Evolutionary conservation across 2,113 vertebrate species (phyloP).

Genomic region (Centrocercus urophasianus): DNA sequence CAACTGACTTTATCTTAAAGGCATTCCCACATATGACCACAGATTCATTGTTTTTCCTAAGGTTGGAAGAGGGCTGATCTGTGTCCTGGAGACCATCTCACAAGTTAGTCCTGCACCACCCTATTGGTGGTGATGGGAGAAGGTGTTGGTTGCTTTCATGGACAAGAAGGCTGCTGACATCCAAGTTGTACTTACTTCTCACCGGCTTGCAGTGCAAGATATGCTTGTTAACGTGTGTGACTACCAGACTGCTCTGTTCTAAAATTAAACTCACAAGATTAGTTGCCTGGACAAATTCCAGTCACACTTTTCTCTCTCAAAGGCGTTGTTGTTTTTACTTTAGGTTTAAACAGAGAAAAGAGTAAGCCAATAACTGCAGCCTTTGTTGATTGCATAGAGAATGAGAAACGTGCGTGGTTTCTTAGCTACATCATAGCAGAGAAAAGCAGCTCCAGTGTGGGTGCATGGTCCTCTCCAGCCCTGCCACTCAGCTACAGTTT

Average conservation of each 20-base stretch:
- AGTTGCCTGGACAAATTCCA: neutral
- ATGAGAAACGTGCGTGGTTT: constrained; percentile 30
- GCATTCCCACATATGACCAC: neutral
- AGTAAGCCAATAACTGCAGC: neutral
- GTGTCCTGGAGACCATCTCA: neutral
- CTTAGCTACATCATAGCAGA: neutral
- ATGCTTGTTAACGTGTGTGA: neutral
- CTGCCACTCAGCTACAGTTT: constrained; percentile 46
- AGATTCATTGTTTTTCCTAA: neutral
- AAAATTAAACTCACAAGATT: neutral
- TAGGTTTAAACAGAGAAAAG: constrained; percentile 23
- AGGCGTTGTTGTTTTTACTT: constrained; percentile 9
- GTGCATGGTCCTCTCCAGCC: neutral
- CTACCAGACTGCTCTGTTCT: neutral
- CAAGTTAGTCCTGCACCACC: neutral
- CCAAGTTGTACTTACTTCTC: neutral
- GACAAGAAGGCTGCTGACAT: neutral
- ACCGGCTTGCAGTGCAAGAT: neutral
- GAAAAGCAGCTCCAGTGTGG: neutral
- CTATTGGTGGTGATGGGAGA: neutral
- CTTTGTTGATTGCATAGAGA: neutral
- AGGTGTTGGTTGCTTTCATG: neutral
- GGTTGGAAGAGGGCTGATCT: neutral
- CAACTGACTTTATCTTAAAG: neutral
- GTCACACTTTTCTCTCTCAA: neutral